Evolutionary conservation across 2,113 vertebrate species (phyloP).

Genomic region (Ranitomeya variabilis): DNA sequence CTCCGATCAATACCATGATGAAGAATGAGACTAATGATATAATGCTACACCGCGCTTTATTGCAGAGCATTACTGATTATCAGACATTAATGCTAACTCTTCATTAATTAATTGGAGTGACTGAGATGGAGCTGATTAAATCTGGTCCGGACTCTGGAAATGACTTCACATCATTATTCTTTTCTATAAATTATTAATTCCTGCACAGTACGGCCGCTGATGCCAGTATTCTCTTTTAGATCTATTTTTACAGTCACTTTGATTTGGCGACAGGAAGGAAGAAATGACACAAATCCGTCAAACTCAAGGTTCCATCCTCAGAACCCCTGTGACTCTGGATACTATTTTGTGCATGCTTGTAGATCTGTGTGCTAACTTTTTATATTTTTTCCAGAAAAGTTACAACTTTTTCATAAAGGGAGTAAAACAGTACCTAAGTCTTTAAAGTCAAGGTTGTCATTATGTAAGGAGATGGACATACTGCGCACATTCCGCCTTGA

Average conservation of each 20-base stretch:
- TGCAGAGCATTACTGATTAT: slow-evolving; percentile 38
- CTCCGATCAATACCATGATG: slow-evolving; percentile 8
- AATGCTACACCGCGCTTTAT: slow-evolving; percentile 35
- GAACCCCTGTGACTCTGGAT: neutral
- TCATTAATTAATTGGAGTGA: slow-evolving; percentile 56
- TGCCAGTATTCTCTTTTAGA: slow-evolving; percentile 12
- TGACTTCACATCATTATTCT: slow-evolving; percentile 42
- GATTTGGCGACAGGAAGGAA: neutral
- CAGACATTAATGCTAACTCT: slow-evolving; percentile 10
- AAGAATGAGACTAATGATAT: slow-evolving; percentile 53
- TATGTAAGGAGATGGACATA: no score
- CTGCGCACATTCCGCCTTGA: no score
- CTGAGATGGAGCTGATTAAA: neutral
- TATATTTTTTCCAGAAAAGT: no score
- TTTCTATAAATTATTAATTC: slow-evolving; percentile 41
- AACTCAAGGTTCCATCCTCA: neutral
- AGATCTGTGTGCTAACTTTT: neutral
- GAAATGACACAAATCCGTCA: neutral
- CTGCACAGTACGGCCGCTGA: neutral
- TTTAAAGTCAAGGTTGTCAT: no score
- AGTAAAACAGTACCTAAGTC: no score
- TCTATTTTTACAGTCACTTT: slow-evolving; percentile 4
- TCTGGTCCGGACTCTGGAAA: slow-evolving; percentile 32
- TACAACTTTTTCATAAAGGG: no score
- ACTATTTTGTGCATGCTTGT: neutral